A percentile compares a stretch with the other conserved stretches of the same genome.
These are phyloP conservation scores for Pogoniulus pusillus DNA, from an alignment of 2,797 vertebrate species.

Conservation along the genomic window DNA sequence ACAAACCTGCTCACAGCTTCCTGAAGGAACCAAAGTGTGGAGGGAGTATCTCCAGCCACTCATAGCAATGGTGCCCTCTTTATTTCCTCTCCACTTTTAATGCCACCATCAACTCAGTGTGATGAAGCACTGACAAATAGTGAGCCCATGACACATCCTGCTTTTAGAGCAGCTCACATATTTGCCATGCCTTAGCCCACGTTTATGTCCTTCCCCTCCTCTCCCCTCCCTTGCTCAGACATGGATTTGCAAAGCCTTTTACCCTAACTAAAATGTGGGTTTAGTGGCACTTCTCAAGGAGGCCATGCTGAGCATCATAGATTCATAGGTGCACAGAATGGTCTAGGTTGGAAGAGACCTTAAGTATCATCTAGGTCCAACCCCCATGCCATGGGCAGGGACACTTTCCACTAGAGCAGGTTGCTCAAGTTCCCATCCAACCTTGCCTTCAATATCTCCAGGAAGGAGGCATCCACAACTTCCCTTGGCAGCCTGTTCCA, in stretches of 20 bases:
- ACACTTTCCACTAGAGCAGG: no score
- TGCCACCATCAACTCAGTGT: conserved; percentile 61
- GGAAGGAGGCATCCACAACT: no score
- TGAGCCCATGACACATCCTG: conserved; percentile 35
- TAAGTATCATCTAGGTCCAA: no score
- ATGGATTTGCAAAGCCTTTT: background rate
- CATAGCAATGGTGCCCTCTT: conserved; percentile 47
- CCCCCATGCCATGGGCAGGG: no score
- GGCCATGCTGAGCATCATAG: background rate
- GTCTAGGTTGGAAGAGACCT: no score
- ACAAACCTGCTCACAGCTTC: conserved; percentile 67
- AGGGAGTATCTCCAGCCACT: conserved; percentile 65
- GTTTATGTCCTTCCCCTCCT: background rate
- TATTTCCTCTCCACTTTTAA: conserved; percentile 56
- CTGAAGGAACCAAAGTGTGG: conserved; percentile 64
- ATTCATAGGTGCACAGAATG: no score
- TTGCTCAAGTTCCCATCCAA: no score
- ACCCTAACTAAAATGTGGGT: background rate
- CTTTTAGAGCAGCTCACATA: conserved; percentile 35
- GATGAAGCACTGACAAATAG: conserved; percentile 67
- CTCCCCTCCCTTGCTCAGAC: background rate
- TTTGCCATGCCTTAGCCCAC: background rate
- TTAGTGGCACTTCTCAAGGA: background rate
- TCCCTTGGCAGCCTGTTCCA: no score
- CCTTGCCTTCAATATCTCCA: no score